Conservation (phyloP, 2,888 invertebrate species). For the Orthosia gothica region DNA sequence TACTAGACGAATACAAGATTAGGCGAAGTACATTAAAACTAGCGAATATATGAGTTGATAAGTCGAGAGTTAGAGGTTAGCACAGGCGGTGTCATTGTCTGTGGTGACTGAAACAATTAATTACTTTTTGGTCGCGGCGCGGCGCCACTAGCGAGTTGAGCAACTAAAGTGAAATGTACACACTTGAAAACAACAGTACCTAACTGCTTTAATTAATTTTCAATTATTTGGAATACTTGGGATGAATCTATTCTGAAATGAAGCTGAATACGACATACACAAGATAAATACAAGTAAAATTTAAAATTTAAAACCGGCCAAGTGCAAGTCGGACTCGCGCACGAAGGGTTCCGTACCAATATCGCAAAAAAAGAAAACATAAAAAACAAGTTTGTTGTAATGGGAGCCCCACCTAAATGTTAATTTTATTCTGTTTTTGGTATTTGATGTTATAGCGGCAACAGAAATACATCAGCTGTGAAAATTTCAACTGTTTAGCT, state of each 20-base stretch:
- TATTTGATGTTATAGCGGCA: no score
- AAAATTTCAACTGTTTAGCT: no score
- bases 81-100: conserved; percentile 70
- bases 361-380: no score
- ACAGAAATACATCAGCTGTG: no score
- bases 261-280: no score
- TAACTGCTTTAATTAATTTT: conserved; percentile 33
- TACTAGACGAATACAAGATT: background rate
- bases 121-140: conserved; percentile 70
- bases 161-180: conserved; percentile 52
- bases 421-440: no score
- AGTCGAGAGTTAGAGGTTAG: conserved; percentile 64
- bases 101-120: conserved; percentile 74
- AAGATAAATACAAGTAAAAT: no score
- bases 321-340: no score
- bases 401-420: no score
- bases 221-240: background rate
- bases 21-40: conserved; percentile 17
- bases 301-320: no score
- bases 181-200: conserved; percentile 15
- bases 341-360: no score
- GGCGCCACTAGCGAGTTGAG: conserved; percentile 47
- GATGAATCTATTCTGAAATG: background rate
- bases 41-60: conserved; percentile 6
- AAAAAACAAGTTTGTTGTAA: no score